Base-by-base conservation (phyloP, 2,888 invertebrate genomes). In the Perithous albicinctus region DNA sequence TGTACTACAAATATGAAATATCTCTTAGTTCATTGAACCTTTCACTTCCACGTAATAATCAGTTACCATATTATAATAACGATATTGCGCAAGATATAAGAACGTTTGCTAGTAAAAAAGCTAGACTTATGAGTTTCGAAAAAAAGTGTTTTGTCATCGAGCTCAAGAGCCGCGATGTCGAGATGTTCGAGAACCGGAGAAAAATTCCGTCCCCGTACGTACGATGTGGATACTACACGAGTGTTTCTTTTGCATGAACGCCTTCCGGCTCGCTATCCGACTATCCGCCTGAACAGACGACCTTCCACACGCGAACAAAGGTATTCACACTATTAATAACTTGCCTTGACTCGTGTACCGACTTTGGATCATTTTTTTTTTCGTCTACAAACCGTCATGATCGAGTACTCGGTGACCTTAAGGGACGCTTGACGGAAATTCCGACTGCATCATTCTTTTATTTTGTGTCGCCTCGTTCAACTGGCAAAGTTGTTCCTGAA, bases 181-280 rank as follows among this genome's bases (percentile, higher is more conserved):
- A 35, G 69, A 70, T 18, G 20, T 43, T n/a, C 15, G n/a, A 15
- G 59, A 64, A 74, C 29, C 48, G 20, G 35, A 20, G 51, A 63
- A 75, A n/a, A 72, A 73, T 20, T 18, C 38, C 23, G 46, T 32
- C 59, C 32, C 12, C 48, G 46, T 51, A 63, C 38, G 79, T 72
- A 59, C 83, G 85, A 87, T 85, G 84, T 88, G 87, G 84, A 88
- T 90, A 91, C 88, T 90, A 91, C 81, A 91, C 85, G 86, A 88
- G 86, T 90, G 88, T 92, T 91, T 92, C 88, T 92, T 91, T 92
- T 92, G 91, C 91, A 92, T 92, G 91, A 91, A 89, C 90, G 84
- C 86, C 91, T 89, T 88, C 88, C 87, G 92, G 89, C 91, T 89
- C 89, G 88, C 87, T 88, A 87, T 87, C 86, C 91, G 86, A 89